These are phyloP conservation scores for Ceriagrion tenellum DNA, from an alignment of 2,888 invertebrate genomes.

Conservation along the genomic window DNA sequence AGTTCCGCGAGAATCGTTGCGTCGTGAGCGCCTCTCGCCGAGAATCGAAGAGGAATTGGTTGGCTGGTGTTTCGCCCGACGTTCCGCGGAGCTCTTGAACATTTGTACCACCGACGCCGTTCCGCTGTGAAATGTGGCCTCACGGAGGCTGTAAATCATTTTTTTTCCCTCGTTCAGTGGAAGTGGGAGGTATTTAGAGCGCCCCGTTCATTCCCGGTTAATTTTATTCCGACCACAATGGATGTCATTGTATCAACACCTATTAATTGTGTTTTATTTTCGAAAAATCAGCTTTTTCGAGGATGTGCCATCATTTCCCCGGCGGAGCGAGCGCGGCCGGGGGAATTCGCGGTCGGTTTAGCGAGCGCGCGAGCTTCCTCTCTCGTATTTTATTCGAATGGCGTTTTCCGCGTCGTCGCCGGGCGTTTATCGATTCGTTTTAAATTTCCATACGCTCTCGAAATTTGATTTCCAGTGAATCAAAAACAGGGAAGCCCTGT, in stretches of 20 bases:
- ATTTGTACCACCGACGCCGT: not conserved
- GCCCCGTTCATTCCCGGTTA: not conserved
- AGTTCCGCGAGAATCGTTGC: not conserved
- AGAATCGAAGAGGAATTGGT: not conserved
- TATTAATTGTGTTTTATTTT: conserved; percentile 25
- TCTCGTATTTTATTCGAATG: conserved; percentile 51
- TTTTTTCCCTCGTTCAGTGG: not conserved
- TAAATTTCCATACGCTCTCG: conserved; percentile 62
- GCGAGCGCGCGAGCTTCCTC: not conserved
- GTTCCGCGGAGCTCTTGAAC: not conserved
- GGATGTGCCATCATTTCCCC: not conserved
- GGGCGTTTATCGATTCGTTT: conserved; percentile 57
- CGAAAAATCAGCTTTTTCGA: not conserved
- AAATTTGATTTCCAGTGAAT: conserved; percentile 62
- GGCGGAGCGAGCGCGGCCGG: not conserved
- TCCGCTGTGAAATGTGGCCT: not conserved
- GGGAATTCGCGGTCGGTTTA: not conserved
- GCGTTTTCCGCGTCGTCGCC: conserved; percentile 39
- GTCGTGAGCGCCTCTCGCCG: not conserved
- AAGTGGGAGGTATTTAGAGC: not conserved
- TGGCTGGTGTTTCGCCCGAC: not conserved
- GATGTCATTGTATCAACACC: conserved; percentile 22
- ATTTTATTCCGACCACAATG: not conserved
- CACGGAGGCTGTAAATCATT: not conserved
- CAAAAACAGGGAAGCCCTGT: conserved; percentile 39